Evolutionary conservation across 1,140 invertebrate genomes (phyloP).

Genomic region (Drosophila repletoides): DNA sequence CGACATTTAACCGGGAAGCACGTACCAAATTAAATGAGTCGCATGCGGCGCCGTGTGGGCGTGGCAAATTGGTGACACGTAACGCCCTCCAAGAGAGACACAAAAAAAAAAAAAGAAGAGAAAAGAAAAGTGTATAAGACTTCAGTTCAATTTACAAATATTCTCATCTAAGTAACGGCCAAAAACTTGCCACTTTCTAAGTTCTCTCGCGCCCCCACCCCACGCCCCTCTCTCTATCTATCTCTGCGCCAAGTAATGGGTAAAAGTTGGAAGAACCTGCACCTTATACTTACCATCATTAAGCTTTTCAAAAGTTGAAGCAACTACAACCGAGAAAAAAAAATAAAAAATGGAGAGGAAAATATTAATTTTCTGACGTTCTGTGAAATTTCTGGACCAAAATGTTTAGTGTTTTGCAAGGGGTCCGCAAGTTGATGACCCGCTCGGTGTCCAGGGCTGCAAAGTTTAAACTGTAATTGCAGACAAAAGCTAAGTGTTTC

Average conservation of each 20-base stretch:
- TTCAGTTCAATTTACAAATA: slow-evolving; percentile 73
- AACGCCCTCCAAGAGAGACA: slow-evolving; percentile 18
- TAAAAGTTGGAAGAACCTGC: slow-evolving; percentile 64
- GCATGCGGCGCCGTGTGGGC: slow-evolving; percentile 30
- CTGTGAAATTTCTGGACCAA: slow-evolving; percentile 49
- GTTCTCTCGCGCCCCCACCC: slow-evolving; percentile 3
- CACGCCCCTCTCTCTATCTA: neutral
- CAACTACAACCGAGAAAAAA: slow-evolving; percentile 26
- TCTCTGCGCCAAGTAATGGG: slow-evolving; percentile 45
- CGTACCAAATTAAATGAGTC: slow-evolving; percentile 71
- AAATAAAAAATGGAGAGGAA: slow-evolving; percentile 26
- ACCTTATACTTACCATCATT: slow-evolving; percentile 38
- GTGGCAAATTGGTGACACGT: slow-evolving; percentile 70
- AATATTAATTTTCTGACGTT: slow-evolving; percentile 27
- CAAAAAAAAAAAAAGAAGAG: neutral
- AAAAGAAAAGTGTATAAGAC: slow-evolving; percentile 8
- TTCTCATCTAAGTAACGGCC: slow-evolving; percentile 40
- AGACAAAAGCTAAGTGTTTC: no score
- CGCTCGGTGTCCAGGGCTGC: neutral
- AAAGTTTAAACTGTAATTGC: slow-evolving; percentile 11
- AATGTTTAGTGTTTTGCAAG: slow-evolving; percentile 26
- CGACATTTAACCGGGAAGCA: slow-evolving; percentile 34
- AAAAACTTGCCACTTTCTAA: slow-evolving; percentile 62
- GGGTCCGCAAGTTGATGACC: neutral
- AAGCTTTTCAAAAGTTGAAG: slow-evolving; percentile 69